Evolutionary conservation across 2,797 vertebrate genomes (phyloP).

Genomic region (Darevskia nairensis): DNA sequence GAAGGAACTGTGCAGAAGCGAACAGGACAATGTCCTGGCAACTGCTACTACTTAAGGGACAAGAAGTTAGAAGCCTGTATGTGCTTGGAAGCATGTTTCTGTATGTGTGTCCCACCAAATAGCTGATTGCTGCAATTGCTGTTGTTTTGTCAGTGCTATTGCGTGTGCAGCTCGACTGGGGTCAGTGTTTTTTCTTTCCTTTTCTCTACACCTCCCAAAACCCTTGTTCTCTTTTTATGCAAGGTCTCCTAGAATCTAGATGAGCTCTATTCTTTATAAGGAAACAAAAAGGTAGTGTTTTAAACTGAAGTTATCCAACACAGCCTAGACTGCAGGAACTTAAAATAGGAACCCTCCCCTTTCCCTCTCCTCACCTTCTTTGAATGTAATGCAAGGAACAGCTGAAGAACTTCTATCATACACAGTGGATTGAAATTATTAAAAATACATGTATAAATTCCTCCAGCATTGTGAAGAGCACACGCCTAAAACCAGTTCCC

Average conservation of each 20-base stretch:
- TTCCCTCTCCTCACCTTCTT: not conserved
- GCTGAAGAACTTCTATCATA: conserved; percentile 13
- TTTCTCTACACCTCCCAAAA: not conserved
- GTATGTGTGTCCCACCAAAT: not conserved
- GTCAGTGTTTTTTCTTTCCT: not conserved
- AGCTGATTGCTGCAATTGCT: not conserved
- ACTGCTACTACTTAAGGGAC: no score
- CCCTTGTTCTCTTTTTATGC: conserved; percentile 6
- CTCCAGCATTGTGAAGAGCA: not conserved
- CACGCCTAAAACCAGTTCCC: not conserved
- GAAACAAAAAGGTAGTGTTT: conserved; percentile 25
- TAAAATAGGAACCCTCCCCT: not conserved
- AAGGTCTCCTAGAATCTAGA: conserved; percentile 10
- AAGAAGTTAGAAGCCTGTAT: not conserved
- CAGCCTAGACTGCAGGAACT: conserved; percentile 13
- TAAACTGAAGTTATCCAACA: not conserved
- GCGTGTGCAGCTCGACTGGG: not conserved
- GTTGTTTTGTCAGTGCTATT: not conserved
- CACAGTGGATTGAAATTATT: not conserved
- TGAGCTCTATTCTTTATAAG: conserved; percentile 13
- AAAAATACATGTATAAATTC: not conserved
- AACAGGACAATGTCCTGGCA: no score
- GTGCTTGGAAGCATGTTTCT: not conserved
- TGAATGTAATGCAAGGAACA: conserved; percentile 22
- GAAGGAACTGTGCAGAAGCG: not conserved